Percentiles rank a stretch among this genome's conserved stretches.
phyloP scores from a whole-genome alignment of 1,140 invertebrate species.

The Apolygus lucorum region DNA sequence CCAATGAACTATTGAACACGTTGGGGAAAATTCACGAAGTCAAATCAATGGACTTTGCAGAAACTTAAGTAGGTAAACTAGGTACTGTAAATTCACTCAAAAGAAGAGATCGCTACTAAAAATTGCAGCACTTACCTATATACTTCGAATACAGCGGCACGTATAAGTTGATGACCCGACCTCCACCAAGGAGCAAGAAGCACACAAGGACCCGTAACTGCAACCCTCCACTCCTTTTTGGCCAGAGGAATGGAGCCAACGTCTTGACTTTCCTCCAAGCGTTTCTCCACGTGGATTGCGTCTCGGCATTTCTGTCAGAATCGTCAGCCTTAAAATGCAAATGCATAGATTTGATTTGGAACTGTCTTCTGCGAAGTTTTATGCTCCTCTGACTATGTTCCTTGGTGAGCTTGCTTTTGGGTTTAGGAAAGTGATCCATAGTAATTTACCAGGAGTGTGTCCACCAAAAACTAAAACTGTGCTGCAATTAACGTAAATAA shows the following conservation, averaged over 20 bases:
- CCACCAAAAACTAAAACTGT: too few relatives aligned
- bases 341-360: constrained; percentile 22
- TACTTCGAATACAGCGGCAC: constrained; percentile 89
- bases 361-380: neutral
- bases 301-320: neutral
- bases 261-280: constrained; percentile 66
- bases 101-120: too few relatives aligned
- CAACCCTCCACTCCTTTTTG: constrained; percentile 63
- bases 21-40: too few relatives aligned
- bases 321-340: constrained; percentile 23
- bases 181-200: constrained; percentile 62
- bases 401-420: neutral
- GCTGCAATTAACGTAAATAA: too few relatives aligned
- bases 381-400: neutral
- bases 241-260: constrained; percentile 90
- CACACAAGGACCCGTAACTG: constrained; percentile 80
- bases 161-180: constrained; percentile 84
- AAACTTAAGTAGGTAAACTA: too few relatives aligned
- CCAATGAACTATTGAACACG: too few relatives aligned
- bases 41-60: too few relatives aligned
- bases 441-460: too few relatives aligned
- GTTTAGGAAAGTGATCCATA: too few relatives aligned
- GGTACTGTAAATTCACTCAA: too few relatives aligned
- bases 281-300: constrained; percentile 67
- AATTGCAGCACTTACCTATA: constrained; percentile 47